Evolutionary conservation across 2,888 invertebrate species (phyloP), one percentile per base, ranked within the genome.

Genomic region (Globia sparganii): DNA sequence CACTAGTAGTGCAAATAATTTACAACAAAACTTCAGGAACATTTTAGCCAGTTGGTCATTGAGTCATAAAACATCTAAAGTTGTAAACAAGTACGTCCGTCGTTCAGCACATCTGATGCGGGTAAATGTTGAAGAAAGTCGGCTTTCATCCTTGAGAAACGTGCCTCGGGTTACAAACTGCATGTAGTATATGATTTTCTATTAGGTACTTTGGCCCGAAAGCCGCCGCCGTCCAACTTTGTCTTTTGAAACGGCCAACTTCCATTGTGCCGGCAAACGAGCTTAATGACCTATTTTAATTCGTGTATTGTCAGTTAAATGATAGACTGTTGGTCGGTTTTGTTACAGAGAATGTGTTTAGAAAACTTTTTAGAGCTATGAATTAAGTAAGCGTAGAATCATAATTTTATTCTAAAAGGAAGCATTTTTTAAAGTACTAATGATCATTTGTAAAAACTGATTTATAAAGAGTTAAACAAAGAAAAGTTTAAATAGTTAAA

Each of bases 171-270:
- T 83, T 77, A 68, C 81, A 88, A 90, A 77, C 76, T 82, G 85
- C 80, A 87, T 83, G 80, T 87, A 87, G 83, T 90, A 84, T 89
- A 90, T 87, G 86, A 87, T 90, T 90, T 90, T 88, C 89, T 86
- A 88, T 89, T 89, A n/a, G n/a, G n/a, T n/a, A 89, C 86, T 86
- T 86, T 72, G 80, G 65, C 73, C 83, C 77, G 71, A 81, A 80
- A 81, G 67, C 75, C 77, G 62, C 28, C 78, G 72, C 70, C 67
- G 61, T 58, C 78, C 68, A 89, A 90, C 87, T 87, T 90, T 84
- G 81, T 78, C 87, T 86, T 88, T 82, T 83, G 79, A 84, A 85
- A 75, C 78, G 53, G 59, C 62, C 59, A 81, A 85, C 80, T 81
- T 85, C 79, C 73, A 82, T 83, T 88, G 84, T 86, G 68, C 31